phyloP scores from a whole-genome alignment of 2,113 vertebrate species.

The Martes martes region DNA sequence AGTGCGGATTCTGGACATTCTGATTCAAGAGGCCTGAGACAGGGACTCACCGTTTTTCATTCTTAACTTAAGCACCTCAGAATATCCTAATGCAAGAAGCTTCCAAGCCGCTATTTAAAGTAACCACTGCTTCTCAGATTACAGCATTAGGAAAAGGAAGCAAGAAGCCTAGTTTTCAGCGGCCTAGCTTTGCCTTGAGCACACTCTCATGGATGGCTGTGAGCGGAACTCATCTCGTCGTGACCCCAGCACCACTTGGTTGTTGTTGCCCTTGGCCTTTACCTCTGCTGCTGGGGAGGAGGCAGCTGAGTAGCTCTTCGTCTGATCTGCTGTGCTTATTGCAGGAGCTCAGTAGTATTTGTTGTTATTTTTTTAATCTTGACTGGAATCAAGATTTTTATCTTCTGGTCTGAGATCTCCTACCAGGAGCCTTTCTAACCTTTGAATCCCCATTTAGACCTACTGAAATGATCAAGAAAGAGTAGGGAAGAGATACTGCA shows the following conservation, averaged over 20 bases:
- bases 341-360: not conserved
- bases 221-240: fast-evolving
- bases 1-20: not conserved
- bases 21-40: not conserved
- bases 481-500: not conserved
- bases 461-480: not conserved
- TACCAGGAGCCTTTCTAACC: not conserved
- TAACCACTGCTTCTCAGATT: not conserved
- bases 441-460: not conserved
- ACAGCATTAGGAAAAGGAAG: not conserved
- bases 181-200: not conserved
- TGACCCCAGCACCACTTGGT: fast-evolving
- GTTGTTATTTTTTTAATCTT: not conserved
- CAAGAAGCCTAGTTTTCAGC: not conserved
- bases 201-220: not conserved
- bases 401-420: not conserved
- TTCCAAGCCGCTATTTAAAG: not conserved
- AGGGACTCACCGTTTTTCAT: not conserved
- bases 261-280: not conserved
- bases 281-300: not conserved
- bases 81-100: not conserved
- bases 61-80: not conserved
- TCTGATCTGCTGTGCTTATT: not conserved
- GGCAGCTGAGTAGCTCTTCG: not conserved
- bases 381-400: not conserved